Base-by-base conservation (phyloP, 1,140 invertebrate genomes). In the Polypedilum pembai region DNA sequence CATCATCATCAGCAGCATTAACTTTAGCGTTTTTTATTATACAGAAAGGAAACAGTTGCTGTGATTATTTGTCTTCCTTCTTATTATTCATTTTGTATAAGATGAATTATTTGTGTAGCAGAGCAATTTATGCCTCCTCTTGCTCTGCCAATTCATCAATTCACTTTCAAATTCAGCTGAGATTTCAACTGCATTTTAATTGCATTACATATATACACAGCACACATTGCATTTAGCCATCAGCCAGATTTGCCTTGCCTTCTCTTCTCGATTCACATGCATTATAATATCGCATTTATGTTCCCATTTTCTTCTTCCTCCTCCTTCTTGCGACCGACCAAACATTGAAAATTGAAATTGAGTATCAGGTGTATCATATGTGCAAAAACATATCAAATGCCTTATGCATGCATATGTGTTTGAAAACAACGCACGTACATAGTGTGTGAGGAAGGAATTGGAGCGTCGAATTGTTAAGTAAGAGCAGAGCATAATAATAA, bases 31-130 rank as follows among this genome's bases (percentile, higher is more conserved):
- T 69, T 66, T 8, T 21, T 20, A 18, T 21, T 21, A 69, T 21
- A 69, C 65, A 20, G 17, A 69, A 69, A 18, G 65, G 65, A 69
- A 69, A 18, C 65, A 69, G 65, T 69, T 69, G 45, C 45, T 17
- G 65, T 69, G 65, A 69, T 69, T 18, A 69, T 69, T 69, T 69
- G 17, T 18, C 17, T 69, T 21, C 20, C 15, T 69, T 69, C 18
- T 17, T 66, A 8, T 56, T 12, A 3, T 56, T 56, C 45, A 1
- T 56, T 56, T 56, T 17, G 10, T 8, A 56, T 15, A 56, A 56
- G 8, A 56, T 15, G n/a, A 1, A 56, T 15, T 15, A 56, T 15
- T 33, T 33, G 24, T 33, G 24, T 33, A 33, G 24, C 24, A 33
- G 24, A 1, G 24, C 24, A 33, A 33, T 33, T 33, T 33, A 33